Percentiles rank a stretch among this genome's conserved stretches.
Conservation (phyloP, 1,140 invertebrate species). For the Lepidurus arcticus region DNA sequence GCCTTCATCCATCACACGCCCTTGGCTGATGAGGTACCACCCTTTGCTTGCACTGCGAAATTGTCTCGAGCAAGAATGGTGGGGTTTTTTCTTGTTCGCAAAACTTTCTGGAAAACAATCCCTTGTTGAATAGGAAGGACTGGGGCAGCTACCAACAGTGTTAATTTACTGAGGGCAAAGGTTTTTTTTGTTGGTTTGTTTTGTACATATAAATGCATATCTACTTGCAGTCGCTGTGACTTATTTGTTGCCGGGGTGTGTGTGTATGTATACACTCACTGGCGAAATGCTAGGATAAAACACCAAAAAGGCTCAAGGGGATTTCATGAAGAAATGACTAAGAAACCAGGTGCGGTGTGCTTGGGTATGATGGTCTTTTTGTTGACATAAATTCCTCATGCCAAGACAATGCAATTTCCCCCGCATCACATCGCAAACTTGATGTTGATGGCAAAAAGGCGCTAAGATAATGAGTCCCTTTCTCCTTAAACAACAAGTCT, state of each 20-base stretch:
- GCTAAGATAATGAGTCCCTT: conserved; percentile 5
- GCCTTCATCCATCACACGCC: conserved; percentile 17
- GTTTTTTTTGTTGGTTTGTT: not conserved
- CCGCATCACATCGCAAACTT: not conserved
- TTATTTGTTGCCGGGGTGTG: too few relatives aligned
- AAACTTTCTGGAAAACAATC: not conserved
- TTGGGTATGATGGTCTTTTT: not conserved
- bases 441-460: conserved; percentile 1
- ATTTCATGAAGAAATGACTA: too few relatives aligned
- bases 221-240: too few relatives aligned
- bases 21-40: conserved; percentile 10
- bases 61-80: not conserved
- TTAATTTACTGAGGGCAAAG: not conserved
- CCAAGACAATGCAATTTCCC: conserved; percentile 2
- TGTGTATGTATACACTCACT: too few relatives aligned
- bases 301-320: too few relatives aligned
- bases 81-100: not conserved
- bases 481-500: not conserved
- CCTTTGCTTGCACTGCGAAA: not conserved
- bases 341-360: too few relatives aligned
- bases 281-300: too few relatives aligned
- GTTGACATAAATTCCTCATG: conserved; percentile 15
- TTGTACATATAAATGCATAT: too few relatives aligned
- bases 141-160: not conserved
- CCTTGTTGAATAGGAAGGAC: not conserved